A percentile compares a stretch with the other conserved stretches of the same genome.
Evolutionary conservation across 2,888 invertebrate species (phyloP).

Genomic region (Tetragnatha montana): DNA sequence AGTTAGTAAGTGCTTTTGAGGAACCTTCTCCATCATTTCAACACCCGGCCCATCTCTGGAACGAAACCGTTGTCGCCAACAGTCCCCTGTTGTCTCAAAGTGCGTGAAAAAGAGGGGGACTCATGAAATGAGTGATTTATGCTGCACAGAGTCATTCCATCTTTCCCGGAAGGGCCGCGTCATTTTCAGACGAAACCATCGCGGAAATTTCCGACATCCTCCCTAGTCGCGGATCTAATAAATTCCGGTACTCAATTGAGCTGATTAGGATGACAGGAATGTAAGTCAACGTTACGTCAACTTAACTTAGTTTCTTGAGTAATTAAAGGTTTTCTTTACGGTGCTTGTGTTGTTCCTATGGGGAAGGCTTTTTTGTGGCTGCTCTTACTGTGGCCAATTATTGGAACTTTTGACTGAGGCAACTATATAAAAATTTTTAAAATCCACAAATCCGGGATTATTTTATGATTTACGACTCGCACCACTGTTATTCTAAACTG

Average conservation of each 20-base stretch:
- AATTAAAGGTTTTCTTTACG: no score
- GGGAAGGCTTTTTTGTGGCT: no score
- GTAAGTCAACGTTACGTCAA: no score
- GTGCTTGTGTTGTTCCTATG: no score
- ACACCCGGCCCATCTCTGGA: background rate
- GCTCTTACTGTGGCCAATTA: no score
- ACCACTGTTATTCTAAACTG: no score
- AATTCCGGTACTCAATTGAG: background rate
- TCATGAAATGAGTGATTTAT: constrained; percentile 28
- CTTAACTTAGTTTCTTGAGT: no score
- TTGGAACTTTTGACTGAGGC: no score
- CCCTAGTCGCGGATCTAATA: background rate
- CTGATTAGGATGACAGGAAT: no score
- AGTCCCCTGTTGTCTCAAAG: background rate
- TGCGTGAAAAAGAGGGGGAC: constrained; percentile 10
- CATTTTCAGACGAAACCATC: constrained; percentile 11
- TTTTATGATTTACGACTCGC: no score
- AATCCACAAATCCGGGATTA: no score
- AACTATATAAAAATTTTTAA: no score
- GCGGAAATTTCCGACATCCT: constrained; percentile 4
- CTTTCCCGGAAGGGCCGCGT: constrained; percentile 14
- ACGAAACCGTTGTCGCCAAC: background rate
- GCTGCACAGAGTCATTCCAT: constrained; percentile 17
- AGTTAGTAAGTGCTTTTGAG: background rate
- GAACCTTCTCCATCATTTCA: background rate